These are phyloP conservation scores for Chrysocyon brachyurus DNA, from an alignment of 2,797 vertebrate genomes.

Conservation along the genomic window DNA sequence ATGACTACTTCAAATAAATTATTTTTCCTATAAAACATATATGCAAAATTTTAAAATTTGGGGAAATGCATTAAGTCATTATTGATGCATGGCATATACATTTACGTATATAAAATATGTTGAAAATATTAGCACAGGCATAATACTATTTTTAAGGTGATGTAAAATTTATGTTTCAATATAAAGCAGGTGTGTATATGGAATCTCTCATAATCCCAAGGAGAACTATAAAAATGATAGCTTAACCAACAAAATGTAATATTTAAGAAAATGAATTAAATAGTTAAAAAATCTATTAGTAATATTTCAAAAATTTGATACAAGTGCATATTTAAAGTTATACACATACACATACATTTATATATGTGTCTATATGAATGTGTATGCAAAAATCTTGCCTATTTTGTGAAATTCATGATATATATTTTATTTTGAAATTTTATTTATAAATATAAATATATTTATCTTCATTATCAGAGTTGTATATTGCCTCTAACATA, in stretches of 20 bases:
- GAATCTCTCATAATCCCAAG: background rate
- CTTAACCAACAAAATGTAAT: background rate
- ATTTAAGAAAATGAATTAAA: background rate
- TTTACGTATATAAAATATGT: background rate
- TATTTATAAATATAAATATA: background rate
- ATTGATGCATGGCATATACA: background rate
- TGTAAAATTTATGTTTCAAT: background rate
- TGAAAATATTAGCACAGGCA: background rate
- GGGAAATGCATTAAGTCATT: background rate
- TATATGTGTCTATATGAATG: background rate
- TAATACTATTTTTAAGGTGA: constrained; percentile 13
- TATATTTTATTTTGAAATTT: background rate
- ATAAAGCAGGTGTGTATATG: background rate
- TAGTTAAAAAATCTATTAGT: background rate
- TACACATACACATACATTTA: too few relatives aligned
- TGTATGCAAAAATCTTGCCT: background rate
- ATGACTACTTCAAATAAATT: background rate
- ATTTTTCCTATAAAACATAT: background rate
- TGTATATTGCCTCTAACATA: background rate
- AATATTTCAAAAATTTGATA: background rate
- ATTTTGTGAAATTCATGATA: background rate
- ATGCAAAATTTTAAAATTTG: background rate
- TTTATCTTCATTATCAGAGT: background rate
- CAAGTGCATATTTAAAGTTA: background rate
- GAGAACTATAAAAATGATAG: background rate